A percentile compares a stretch with the other conserved stretches of the same genome.
These are phyloP conservation scores for Cacoxenus indagator DNA, from an alignment of 2,888 invertebrate genomes.

Conservation along the genomic window DNA sequence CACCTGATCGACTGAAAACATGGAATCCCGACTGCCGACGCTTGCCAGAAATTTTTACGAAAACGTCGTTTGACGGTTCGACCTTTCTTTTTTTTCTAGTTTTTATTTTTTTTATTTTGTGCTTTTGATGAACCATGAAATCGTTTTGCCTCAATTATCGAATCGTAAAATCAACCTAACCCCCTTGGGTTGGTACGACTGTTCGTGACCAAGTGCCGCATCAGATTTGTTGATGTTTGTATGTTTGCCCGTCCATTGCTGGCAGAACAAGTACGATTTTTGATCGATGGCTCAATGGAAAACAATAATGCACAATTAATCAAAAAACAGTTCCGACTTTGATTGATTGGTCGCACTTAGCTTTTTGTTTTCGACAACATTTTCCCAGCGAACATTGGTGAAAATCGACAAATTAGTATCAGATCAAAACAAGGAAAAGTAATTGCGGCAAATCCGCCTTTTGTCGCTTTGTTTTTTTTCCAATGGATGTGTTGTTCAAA, in stretches of 20 bases:
- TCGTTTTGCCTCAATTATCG: constrained; percentile 57
- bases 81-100: constrained; percentile 14
- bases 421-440: background rate
- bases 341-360: constrained; percentile 52
- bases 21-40: constrained; percentile 18
- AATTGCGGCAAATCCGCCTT: background rate
- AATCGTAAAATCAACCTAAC: constrained; percentile 59
- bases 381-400: background rate
- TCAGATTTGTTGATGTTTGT: background rate
- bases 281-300: constrained; percentile 55
- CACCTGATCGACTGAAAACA: constrained; percentile 22
- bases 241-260: background rate
- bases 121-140: constrained; percentile 49
- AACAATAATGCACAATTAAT: constrained; percentile 61
- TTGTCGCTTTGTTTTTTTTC: background rate
- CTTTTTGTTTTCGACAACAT: constrained; percentile 29
- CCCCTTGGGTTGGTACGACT: constrained; percentile 2
- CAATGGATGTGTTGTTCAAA: background rate
- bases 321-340: constrained; percentile 52
- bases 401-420: background rate
- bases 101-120: constrained; percentile 9
- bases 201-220: background rate
- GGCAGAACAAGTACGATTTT: constrained; percentile 9
- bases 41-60: constrained; percentile 17
- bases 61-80: too few species aligned